These are phyloP conservation scores for Dysdera silvatica DNA, from an alignment of 1,140 invertebrate species.

Conservation along the genomic window DNA sequence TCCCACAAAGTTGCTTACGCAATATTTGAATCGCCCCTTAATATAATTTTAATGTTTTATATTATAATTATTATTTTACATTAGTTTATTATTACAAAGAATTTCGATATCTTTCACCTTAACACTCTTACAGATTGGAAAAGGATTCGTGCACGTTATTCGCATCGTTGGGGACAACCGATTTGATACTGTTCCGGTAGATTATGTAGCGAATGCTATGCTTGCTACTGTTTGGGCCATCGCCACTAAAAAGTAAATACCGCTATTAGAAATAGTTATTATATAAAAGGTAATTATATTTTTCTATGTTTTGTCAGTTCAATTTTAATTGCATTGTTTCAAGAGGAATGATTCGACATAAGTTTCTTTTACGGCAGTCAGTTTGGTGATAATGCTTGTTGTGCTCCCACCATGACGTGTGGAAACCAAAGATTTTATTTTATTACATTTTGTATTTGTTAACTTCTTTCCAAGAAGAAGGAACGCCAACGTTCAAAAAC, in stretches of 20 bases:
- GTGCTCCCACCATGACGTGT: background rate
- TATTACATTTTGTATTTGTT: too few species aligned
- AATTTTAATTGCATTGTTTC: background rate
- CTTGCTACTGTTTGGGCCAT: constrained; percentile 37
- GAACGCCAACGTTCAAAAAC: too few species aligned
- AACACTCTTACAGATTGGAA: constrained; percentile 35
- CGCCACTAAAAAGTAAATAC: constrained; percentile 4
- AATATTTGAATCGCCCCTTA: too few species aligned
- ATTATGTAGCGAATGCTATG: constrained; percentile 39
- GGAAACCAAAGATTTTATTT: background rate
- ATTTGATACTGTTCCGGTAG: constrained; percentile 41
- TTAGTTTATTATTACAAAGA: too few species aligned
- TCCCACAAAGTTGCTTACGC: too few species aligned
- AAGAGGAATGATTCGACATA: background rate
- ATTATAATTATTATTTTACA: too few species aligned
- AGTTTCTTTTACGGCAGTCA: background rate
- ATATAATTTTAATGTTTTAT: too few species aligned
- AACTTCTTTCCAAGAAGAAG: too few species aligned
- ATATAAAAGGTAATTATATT: background rate
- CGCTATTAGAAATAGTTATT: background rate
- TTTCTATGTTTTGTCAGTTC: background rate
- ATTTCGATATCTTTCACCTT: too few species aligned
- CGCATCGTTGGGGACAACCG: constrained; percentile 30
- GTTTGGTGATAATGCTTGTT: constrained; percentile 21
- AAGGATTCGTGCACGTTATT: constrained; percentile 40